Conservation (phyloP, 2,797 vertebrate species). For the Neostethus bicornis region DNA sequence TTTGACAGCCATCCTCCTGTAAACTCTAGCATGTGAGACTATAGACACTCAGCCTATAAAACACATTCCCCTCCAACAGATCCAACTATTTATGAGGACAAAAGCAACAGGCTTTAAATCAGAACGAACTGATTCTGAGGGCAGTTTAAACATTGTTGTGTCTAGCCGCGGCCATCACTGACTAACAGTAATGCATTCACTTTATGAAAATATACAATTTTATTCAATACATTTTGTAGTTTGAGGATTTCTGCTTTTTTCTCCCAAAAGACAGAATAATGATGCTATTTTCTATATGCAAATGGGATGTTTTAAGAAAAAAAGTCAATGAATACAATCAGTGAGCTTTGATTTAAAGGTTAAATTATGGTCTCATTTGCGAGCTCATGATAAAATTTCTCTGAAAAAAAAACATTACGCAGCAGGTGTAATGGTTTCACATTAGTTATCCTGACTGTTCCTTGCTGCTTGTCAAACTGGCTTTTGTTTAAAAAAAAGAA, state of each 20-base stretch:
- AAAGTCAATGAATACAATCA: constrained; percentile 8
- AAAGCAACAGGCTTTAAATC: constrained; percentile 83
- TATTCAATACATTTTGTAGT: background rate
- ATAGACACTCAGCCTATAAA: constrained; percentile 73
- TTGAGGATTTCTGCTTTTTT: background rate
- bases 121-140: constrained; percentile 58
- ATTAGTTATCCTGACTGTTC: constrained; percentile 25
- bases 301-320: constrained; percentile 18
- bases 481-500: constrained; percentile 68
- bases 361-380: constrained; percentile 30
- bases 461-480: constrained; percentile 36
- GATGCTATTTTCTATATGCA: constrained; percentile 6
- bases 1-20: constrained; percentile 77
- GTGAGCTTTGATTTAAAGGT: constrained; percentile 28
- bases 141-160: constrained; percentile 27
- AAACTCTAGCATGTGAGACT: constrained; percentile 71
- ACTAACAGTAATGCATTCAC: background rate
- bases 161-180: constrained; percentile 37
- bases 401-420: constrained; percentile 22
- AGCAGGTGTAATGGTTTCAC: constrained; percentile 22
- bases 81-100: constrained; percentile 76
- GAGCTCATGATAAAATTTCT: background rate
- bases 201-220: background rate
- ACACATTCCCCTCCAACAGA: constrained; percentile 60
- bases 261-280: background rate